Base-by-base conservation (phyloP, 92 coral and sea anemone genomes). In the Muricea muricata region DNA sequence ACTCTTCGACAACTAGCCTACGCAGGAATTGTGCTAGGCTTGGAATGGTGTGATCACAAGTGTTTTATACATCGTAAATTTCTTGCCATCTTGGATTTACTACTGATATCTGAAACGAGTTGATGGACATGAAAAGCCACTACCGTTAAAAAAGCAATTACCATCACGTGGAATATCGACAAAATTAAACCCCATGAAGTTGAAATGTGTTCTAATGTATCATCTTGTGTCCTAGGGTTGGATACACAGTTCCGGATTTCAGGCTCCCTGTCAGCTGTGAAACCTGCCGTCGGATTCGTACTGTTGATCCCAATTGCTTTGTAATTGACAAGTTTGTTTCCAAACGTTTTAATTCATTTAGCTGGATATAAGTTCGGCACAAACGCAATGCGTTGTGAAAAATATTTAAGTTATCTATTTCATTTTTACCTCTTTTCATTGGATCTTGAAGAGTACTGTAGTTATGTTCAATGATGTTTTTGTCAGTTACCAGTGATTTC, bases 1-100 rank as follows among this genome's bases (percentile, higher is more conserved):
- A 72, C 72, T 83, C 87, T 18, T 61, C 80, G n/a, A 72, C 81
- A 25, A 83, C 37, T 28, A 83, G 87, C 35, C 61, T 72, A 35
- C 87, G 60, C 32, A 83, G 76, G 4, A 70, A 63, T 40, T 83
- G 23, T 35, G 87, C 87, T 35, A 83, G 30, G 21, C 28, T 75
- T 40, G 61, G 48, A n/a, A 83, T 57, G 8, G 57, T 21, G 17
- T 40, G 61, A 23, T 83, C 50, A 46, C 61, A 20, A 37, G 15
- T 47, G 26, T 71, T 50, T 48, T 35, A 83, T 76, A 11, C 26
- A 28, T 48, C 33, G 30, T 48, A 48, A 48, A 48, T 48, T 2
- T 7, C 15, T 48, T 48, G 56, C 15, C 15, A 10, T 12, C 3
- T 3, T 48, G 17, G 21, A 48, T 12, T 48, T 20, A 12, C 18